Base-by-base conservation (phyloP, 1,140 invertebrate genomes). In the Brachionus asplanchnoidis region DNA sequence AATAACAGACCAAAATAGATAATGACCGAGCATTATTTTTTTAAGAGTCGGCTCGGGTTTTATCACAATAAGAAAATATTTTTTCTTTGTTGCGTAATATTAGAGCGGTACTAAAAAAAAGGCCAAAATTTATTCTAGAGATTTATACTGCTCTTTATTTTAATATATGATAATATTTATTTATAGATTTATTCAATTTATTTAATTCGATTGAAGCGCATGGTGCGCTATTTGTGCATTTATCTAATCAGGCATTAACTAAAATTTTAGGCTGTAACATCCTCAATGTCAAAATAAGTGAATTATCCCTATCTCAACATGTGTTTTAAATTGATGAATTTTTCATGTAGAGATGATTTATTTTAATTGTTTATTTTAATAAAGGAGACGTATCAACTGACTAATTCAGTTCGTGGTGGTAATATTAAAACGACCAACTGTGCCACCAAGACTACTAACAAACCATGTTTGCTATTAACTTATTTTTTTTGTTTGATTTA, bases 21-120 rank as follows among this genome's bases (percentile, higher is more conserved):
- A 73, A 73, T 17, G 32, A 42, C 36, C 42, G 32, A 40, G 36
- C 28, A 42, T 42, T 20, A 73, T 68, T 68, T 68, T 40, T 68
- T 3, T 68, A 32, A 14, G 26, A 40, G 36, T 73, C 68, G 68
- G 68, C 20, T 73, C 23, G 12, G 20, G 8, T 60, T 60, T 60
- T 60, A 60, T 60, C 53, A 60, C 53, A 60, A 73, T 73, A 46
- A 73, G 36, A 73, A 73, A 73, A 73, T 40, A 73, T 40, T 73
- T 20, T 11, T 73, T 73, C 20, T 40, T 17, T 42, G 12, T 73
- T 40, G 36, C 28, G 17, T 40, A 40, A 40, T 73, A 17, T 32
- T 68, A 32, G 17, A n/a, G 66, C 66, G 32, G 32, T 40, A 36
- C 0, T 3, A 36, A 36, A 68, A 66, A 40, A 68, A 32, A 68